Evolutionary conservation across 2,113 vertebrate species (phyloP), one percentile per base, ranked within the genome.

Genomic region (Axis porcinus): DNA sequence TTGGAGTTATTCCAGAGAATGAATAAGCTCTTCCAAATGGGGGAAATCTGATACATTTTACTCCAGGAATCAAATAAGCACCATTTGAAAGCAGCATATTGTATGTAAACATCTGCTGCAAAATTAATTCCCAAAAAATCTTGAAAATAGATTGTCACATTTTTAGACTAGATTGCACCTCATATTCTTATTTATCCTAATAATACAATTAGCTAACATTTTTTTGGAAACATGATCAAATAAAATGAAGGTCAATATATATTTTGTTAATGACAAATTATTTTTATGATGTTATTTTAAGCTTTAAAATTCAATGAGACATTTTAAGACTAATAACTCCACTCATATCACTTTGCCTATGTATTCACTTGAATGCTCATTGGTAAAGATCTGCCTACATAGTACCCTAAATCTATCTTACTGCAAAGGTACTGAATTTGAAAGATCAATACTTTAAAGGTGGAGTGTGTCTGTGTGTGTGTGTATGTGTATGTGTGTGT

Each of bases 61-160:
- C 27, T 87, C 64, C 62, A 90, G 90, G 64, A 96, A 95, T 92
- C 95, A 94, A 96, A 81, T 89, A 95, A 95, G 23, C 28, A 60
- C 25, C 47, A 62, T 94, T 97, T 96, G 62, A 96, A 94, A 93
- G 96, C 88, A 94, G 47, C 27, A 86, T 58, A 90, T 97, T 97
- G 58, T 92, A 96, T 94, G 70, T 82, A 88, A 97, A 96, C 74
- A 97, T 91, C 85, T 97, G 91, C 93, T 96, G 40, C 47, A 97
- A 95, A 96, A 91, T 82, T 90, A 89, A 54, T 57, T 96, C 82
- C 85, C 28, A 21, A 83, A 95, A 55, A 16, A 83, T 27, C 64
- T 84, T 89, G n/a, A 90, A 96, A 97, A 92, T 64, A 95, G 27
- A 28, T 81, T 92, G 13, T 52, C 76, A 36, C 54, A 30, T 74